Evolutionary conservation across 2,888 invertebrate species (phyloP), one percentile per base, ranked within the genome.

Genomic region (Plebejus anna): DNA sequence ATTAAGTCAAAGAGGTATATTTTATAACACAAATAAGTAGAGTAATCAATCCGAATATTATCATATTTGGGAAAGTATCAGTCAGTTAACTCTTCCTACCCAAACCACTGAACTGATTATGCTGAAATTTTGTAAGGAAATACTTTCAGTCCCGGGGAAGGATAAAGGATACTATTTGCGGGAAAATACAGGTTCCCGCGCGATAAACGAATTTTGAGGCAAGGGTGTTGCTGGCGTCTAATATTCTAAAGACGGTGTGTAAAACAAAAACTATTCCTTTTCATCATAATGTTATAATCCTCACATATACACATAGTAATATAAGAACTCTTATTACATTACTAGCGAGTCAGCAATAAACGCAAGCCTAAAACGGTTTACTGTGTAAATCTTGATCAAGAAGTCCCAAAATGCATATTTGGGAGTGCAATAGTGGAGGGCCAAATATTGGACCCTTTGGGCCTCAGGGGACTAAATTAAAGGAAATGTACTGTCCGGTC

Each of bases 401-500:
- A 66, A 66, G 32, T 66, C 66, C 66, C 66, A 66, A 66, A 66
- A 32, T 66, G 66, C 66, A 66, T 66, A 32, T 66, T 66, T 32
- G 66, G 66, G 66, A 66, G 66, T 72, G 47, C 47, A 72, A 72
- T 72, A 72, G 72, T 72, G 22, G 47, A 16, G 28, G 22, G 11
- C 47, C 42, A 51, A 71, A 22, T 47, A 47, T 42, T n/a, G 71
- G 42, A 47, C 9, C 47, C 47, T 22, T 72, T 47, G 3, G 9
- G 72, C 42, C 22, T 13, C 5, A n/a, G 28, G 22, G 22, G 47
- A 47, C 22, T 28, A 47, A 72, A 47, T 42, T 47, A 22, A 72
- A 47, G 47, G 47, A 55, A 55, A 16, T 16, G 4, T 55, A 55
- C 4, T 55, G 51, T 55, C 51, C 32, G 32, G 32, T 32, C 32